phyloP scores from a whole-genome alignment of 2,797 vertebrate genomes.

The Hapalemur alaotrensis region DNA sequence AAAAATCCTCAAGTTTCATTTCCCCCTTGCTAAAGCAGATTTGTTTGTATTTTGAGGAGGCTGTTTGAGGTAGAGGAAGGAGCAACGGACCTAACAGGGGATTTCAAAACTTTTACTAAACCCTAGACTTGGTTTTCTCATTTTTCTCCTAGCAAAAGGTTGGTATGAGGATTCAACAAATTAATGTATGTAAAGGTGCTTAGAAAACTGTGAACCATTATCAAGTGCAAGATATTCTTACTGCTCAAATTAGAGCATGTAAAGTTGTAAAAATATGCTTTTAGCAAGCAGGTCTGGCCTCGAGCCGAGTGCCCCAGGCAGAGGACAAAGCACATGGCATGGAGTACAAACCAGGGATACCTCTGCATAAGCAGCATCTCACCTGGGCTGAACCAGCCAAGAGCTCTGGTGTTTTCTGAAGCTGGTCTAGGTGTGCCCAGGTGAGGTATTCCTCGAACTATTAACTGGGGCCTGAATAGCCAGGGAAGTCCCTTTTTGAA shows the following conservation, averaged over 20 bases:
- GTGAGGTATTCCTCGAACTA: not conserved
- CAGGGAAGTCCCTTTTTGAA: not conserved
- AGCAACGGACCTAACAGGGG: not conserved
- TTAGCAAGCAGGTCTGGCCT: not conserved
- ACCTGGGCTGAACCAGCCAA: not conserved
- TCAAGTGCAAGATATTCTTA: not conserved
- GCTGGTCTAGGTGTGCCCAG: not conserved
- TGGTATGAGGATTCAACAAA: not conserved
- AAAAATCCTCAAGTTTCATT: not conserved
- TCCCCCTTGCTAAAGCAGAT: not conserved
- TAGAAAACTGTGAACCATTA: constrained; percentile 38
- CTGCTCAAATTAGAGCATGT: not conserved
- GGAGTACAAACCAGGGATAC: no score
- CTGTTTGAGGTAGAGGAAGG: not conserved
- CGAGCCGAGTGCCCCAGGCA: not conserved
- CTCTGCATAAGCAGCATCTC: not conserved
- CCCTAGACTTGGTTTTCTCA: not conserved
- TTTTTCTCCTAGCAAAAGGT: constrained; percentile 5
- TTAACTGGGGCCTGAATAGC: not conserved
- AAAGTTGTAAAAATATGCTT: not conserved
- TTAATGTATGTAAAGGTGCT: not conserved
- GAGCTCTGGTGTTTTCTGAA: not conserved
- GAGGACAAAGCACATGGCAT: not conserved
- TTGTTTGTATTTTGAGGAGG: not conserved
- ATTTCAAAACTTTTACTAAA: not conserved